phyloP scores from a whole-genome alignment of 1,140 invertebrate species.

The Solen grandis region DNA sequence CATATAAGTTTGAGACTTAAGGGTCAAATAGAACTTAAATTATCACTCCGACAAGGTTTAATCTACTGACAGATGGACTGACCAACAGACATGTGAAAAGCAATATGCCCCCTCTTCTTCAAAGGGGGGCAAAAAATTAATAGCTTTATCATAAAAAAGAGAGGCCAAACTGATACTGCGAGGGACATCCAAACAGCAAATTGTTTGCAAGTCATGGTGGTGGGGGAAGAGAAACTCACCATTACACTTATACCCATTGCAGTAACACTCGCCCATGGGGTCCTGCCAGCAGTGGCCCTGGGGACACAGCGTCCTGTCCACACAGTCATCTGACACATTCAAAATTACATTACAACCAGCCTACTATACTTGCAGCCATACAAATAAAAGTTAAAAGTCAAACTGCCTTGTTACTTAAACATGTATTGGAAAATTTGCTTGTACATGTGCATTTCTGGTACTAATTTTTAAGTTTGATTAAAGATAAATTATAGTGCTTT shows the following conservation, averaged over 20 bases:
- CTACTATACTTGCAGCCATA: background rate
- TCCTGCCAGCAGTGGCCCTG: conserved; percentile 35
- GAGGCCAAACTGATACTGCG: too few relatives aligned
- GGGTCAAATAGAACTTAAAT: too few relatives aligned
- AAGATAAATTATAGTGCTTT: background rate
- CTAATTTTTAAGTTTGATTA: background rate
- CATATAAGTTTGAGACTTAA: too few relatives aligned
- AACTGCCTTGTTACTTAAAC: background rate
- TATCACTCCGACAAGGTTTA: too few relatives aligned
- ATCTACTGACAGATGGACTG: too few relatives aligned
- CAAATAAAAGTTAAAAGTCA: background rate
- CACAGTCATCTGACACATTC: conserved; percentile 45
- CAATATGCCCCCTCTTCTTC: too few relatives aligned
- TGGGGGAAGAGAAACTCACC: too few relatives aligned
- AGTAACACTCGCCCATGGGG: conserved; percentile 31
- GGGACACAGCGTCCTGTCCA: conserved; percentile 29
- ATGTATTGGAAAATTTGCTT: background rate
- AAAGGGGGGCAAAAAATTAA: too few relatives aligned
- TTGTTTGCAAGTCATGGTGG: too few relatives aligned
- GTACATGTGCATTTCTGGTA: background rate
- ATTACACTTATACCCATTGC: conserved; percentile 44
- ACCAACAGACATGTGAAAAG: too few relatives aligned
- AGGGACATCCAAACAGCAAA: too few relatives aligned
- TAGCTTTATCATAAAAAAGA: too few relatives aligned
- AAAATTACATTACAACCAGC: background rate